Percentiles rank a stretch among this genome's conserved stretches.
Evolutionary conservation across 2,888 invertebrate species (phyloP).

Genomic region (Sarcophaga subvicina): DNA sequence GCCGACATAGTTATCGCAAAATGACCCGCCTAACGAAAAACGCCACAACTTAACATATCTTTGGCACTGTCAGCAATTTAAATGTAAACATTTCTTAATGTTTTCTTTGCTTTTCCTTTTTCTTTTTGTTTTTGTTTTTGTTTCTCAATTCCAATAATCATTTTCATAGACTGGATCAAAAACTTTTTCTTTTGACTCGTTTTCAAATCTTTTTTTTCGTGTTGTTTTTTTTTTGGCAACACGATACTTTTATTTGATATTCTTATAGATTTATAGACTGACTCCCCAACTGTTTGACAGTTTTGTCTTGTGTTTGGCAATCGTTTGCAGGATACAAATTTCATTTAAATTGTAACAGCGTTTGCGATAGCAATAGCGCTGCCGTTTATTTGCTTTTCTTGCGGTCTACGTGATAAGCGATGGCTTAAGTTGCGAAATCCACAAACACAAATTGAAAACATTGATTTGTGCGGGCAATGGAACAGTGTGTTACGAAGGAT

Average conservation of each 20-base stretch:
- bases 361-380: not conserved
- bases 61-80: slow-evolving; percentile 60
- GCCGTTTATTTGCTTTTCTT: slow-evolving; percentile 16
- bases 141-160: slow-evolving; percentile 15
- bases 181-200: not conserved
- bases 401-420: slow-evolving; percentile 53
- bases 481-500: not conserved
- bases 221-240: slow-evolving; percentile 51
- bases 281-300: slow-evolving; percentile 5
- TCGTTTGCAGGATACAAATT: slow-evolving; percentile 8
- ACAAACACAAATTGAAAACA: not conserved
- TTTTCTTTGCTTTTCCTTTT: slow-evolving; percentile 10
- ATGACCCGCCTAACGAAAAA: not conserved
- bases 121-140: slow-evolving; percentile 10
- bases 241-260: slow-evolving; percentile 50
- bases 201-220: not conserved
- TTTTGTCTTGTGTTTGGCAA: not conserved
- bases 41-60: not conserved
- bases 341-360: slow-evolving; percentile 16
- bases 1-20: not conserved
- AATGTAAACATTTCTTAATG: slow-evolving; percentile 17
- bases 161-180: slow-evolving; percentile 23
- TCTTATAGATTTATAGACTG: slow-evolving; percentile 35
- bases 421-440: not conserved
- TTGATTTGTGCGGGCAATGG: not conserved